Base-by-base conservation (phyloP, 2,888 invertebrate genomes). In the Philereme vetulata region DNA sequence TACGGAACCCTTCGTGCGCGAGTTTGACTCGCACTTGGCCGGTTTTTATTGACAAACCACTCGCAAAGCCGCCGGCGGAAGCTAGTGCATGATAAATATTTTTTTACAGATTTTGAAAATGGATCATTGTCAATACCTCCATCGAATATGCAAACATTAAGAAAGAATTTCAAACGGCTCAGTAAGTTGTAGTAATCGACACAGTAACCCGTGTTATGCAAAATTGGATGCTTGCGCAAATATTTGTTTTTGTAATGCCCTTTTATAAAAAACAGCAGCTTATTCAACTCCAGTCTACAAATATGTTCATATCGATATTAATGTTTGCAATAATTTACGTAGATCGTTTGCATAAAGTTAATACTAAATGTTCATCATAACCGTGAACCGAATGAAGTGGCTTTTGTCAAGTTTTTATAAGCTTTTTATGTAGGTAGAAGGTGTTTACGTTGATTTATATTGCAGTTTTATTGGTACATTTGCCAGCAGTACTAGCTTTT, bases 131-230 rank as follows among this genome's bases (percentile, higher is more conserved):
- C 45, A 50, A 47, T 50, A 56, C 51, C 48, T 8, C 38, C 5
- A 51, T 45, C 61, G 10, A 55, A 53, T 54, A 46, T 46, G 9
- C 48, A 54, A 10, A 56, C 21, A 51, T 47, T 66, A 52, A 58
- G 38, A 70, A 56, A 60, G 36, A 44, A 46, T 52, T 66, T 64
- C 46, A 63, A 58, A 49, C 56, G 64, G 61, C 60, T 56, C 56
- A 68, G 65, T 68, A 68, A 65, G 68, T 64, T 48, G 45, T 45
- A 38, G 8, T 38, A 44, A 52, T 40, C 9, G 21, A 40, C 51
- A 49, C 52, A 58, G 47, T 52, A 54, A 38, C 10, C 51, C 48
- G 32, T 38, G 36, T 60, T 60, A 47, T 51, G 62, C 63, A 55
- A 65, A 46, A 43, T 33, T 33, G 10, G n/a, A 36, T 49, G 62